Conservation (phyloP, 2,797 vertebrate genomes). For the Coilia nasus region DNA sequence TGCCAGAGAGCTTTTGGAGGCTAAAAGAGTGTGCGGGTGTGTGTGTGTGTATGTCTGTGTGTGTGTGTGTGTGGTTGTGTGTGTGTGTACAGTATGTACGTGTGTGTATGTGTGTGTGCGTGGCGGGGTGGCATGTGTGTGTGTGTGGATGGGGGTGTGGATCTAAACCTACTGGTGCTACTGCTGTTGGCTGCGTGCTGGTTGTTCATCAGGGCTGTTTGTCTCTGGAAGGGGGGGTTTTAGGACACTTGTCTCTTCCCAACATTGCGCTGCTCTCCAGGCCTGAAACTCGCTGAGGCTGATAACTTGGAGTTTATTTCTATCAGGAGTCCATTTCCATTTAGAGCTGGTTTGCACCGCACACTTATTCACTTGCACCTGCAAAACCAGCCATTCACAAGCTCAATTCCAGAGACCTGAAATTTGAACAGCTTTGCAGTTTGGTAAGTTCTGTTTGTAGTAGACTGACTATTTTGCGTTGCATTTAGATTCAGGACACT, state of each 20-base stretch:
- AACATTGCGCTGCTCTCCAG: background rate
- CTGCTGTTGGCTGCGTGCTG: background rate
- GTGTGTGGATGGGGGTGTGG: too few species aligned
- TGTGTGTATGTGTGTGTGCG: too few species aligned
- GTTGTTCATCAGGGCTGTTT: background rate
- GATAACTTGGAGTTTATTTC: background rate
- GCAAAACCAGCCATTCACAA: background rate
- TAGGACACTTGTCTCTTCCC: background rate
- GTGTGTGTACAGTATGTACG: too few species aligned
- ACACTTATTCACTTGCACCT: background rate
- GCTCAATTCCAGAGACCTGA: too few species aligned
- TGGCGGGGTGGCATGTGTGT: too few species aligned
- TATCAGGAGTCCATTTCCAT: background rate
- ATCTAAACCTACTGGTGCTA: too few species aligned
- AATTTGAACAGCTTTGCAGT: too few species aligned
- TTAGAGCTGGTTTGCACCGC: background rate
- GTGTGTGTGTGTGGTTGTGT: too few species aligned
- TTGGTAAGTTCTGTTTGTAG: too few species aligned
- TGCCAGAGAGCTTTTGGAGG: conserved; percentile 15
- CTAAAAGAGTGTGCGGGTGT: conserved; percentile 10
- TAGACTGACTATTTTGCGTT: too few species aligned
- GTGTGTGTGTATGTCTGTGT: too few species aligned
- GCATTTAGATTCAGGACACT: too few species aligned
- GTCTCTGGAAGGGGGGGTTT: background rate
- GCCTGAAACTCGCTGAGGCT: background rate